Conservation (phyloP, 2,113 vertebrate genomes). For the Stercorarius parasiticus region DNA sequence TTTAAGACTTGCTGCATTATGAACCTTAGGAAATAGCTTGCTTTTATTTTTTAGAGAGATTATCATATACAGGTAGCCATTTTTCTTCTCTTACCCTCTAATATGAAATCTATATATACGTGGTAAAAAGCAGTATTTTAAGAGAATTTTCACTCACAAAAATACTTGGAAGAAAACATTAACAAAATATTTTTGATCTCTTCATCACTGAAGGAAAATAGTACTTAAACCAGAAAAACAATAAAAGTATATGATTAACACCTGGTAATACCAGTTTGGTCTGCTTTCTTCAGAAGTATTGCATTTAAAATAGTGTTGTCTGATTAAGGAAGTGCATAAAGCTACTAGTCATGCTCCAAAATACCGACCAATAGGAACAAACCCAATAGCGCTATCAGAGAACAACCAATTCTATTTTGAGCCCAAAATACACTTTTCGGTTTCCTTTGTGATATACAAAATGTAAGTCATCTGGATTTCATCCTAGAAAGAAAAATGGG, state of each 20-base stretch:
- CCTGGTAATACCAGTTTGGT: neutral
- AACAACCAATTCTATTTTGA: neutral
- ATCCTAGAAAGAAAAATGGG: neutral
- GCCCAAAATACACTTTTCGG: neutral
- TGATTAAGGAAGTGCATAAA: neutral
- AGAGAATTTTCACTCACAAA: neutral
- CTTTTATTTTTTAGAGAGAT: neutral
- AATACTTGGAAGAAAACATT: neutral
- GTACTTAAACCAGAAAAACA: neutral
- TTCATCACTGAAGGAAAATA: neutral
- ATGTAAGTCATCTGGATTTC: neutral
- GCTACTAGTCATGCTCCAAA: neutral
- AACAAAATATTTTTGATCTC: neutral
- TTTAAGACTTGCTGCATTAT: neutral
- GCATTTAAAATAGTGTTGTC: neutral
- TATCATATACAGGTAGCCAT: neutral
- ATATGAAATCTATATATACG: neutral
- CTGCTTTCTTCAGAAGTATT: neutral
- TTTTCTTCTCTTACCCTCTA: neutral
- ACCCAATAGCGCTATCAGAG: neutral
- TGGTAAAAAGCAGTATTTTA: neutral
- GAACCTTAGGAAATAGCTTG: neutral
- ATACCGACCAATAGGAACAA: neutral
- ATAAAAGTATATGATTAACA: neutral
- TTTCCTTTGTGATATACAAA: neutral